A percentile compares a stretch with the other conserved stretches of the same genome.
Evolutionary conservation across 2,797 vertebrate species (phyloP).

Genomic region (Pantherophis alleghaniensis): DNA sequence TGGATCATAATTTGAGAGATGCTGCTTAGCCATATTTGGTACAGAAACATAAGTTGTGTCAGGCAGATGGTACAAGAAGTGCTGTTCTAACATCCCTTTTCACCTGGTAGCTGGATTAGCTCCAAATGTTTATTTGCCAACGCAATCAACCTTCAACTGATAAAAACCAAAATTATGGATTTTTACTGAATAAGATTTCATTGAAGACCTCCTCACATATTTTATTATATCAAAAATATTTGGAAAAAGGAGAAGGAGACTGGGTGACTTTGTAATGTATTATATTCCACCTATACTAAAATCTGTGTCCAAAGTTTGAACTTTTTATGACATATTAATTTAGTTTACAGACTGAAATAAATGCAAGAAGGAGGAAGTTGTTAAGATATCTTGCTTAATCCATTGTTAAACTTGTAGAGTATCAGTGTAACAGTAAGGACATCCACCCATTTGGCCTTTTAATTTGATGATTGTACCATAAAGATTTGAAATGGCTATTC

Average conservation of each 20-base stretch:
- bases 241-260: background rate
- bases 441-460: background rate
- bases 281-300: background rate
- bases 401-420: background rate
- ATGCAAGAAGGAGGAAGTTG: background rate
- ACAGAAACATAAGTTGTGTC: conserved; percentile 4
- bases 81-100: background rate
- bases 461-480: background rate
- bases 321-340: background rate
- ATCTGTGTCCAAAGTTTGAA: background rate
- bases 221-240: background rate
- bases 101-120: background rate
- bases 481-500: background rate
- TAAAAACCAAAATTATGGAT: background rate
- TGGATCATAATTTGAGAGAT: conserved; percentile 2
- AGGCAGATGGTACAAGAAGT: conserved; percentile 4
- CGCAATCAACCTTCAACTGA: background rate
- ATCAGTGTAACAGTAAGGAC: background rate
- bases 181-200: background rate
- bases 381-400: background rate
- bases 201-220: background rate
- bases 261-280: background rate
- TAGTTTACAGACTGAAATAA: background rate
- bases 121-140: conserved; percentile 19
- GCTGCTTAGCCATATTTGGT: background rate